phyloP scores from a whole-genome alignment of 1,140 invertebrate species.

The Aphelenchoides avenae region DNA sequence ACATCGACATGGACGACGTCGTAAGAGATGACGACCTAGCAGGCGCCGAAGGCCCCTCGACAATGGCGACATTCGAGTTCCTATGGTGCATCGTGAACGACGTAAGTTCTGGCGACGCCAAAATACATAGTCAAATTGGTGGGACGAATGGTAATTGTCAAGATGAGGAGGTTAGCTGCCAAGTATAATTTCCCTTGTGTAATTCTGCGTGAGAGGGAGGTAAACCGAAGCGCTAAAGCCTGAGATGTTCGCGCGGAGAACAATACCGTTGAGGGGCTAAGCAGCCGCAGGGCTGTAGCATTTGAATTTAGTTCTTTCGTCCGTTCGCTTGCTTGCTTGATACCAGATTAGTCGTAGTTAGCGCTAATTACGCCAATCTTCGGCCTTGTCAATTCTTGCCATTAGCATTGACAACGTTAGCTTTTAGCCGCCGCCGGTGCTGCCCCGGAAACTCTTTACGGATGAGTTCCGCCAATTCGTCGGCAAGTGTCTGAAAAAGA shows the following conservation, averaged over 20 bases:
- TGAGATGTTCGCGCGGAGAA: neutral
- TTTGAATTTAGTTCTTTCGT: too few relatives aligned
- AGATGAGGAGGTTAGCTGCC: too few relatives aligned
- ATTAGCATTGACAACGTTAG: too few relatives aligned
- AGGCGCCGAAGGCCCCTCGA: conserved; percentile 52
- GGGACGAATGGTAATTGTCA: neutral
- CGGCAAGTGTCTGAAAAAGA: conserved; percentile 53
- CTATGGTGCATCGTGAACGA: conserved; percentile 99
- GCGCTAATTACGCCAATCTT: conserved; percentile 3
- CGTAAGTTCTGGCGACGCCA: conserved; percentile 66
- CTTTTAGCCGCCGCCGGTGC: conserved; percentile 47
- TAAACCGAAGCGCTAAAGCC: too few relatives aligned
- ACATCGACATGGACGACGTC: conserved; percentile 29
- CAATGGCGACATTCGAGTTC: conserved; percentile 96
- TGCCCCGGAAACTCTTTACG: conserved; percentile 49
- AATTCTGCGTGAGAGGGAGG: too few relatives aligned
- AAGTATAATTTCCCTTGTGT: too few relatives aligned
- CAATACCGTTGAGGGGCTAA: too few relatives aligned
- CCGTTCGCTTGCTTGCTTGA: too few relatives aligned
- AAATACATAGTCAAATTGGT: too few relatives aligned
- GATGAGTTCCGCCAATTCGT: conserved; percentile 50
- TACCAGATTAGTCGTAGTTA: too few relatives aligned
- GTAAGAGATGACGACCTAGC: conserved; percentile 7
- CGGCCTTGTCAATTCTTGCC: too few relatives aligned
- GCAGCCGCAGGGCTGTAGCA: too few relatives aligned